Conservation (phyloP, 2,888 invertebrate genomes). For the Junonia oenone region DNA sequence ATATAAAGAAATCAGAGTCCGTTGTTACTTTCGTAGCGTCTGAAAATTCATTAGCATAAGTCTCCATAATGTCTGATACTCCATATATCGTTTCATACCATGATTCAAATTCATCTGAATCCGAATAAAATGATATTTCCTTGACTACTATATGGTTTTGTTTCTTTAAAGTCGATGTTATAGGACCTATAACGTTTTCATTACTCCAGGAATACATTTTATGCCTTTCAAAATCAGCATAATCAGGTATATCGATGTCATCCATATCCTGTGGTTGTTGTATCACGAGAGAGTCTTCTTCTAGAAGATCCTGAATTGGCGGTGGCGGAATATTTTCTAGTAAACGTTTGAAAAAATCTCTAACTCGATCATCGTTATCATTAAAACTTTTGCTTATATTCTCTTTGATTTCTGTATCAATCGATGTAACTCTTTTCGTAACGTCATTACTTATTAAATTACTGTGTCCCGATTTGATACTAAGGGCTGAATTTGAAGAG, state of each 20-base stretch:
- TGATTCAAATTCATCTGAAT: conserved; percentile 42
- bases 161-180: conserved; percentile 59
- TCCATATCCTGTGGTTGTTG: conserved; percentile 38
- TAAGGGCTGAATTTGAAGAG: conserved; percentile 41
- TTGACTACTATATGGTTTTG: conserved; percentile 46
- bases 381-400: conserved; percentile 8
- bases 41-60: conserved; percentile 24
- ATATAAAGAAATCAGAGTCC: conserved; percentile 38
- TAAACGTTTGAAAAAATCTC: conserved; percentile 53
- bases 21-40: conserved; percentile 26
- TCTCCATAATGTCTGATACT: conserved; percentile 44
- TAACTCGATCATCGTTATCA: conserved; percentile 46
- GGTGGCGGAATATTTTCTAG: conserved; percentile 59
- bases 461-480: conserved; percentile 36
- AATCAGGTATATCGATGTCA: conserved; percentile 53
- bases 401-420: conserved; percentile 29
- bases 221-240: conserved; percentile 53
- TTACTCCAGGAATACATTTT: conserved; percentile 38
- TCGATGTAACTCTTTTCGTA: conserved; percentile 40
- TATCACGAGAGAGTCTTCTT: conserved; percentile 32
- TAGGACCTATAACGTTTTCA: conserved; percentile 36
- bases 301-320: conserved; percentile 42
- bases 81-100: conserved; percentile 69
- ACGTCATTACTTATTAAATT: conserved; percentile 38
- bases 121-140: conserved; percentile 37